Conservation (phyloP, 2,113 vertebrate species). For the Aegithalos caudatus region DNA sequence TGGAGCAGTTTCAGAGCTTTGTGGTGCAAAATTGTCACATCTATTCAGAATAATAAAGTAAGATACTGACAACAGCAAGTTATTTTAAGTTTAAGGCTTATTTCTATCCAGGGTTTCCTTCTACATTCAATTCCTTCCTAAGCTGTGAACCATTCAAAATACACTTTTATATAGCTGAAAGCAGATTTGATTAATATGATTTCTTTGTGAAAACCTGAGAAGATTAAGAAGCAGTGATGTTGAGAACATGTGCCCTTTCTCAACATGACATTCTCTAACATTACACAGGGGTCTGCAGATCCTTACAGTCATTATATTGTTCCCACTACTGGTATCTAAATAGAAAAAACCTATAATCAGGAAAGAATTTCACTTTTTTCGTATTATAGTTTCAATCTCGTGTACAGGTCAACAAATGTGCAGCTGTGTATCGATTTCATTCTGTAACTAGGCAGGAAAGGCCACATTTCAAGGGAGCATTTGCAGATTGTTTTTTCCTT, state of each 20-base stretch:
- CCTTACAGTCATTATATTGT: constrained; percentile 64
- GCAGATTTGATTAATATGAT: constrained; percentile 80
- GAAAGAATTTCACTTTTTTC: constrained; percentile 52
- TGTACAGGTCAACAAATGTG: constrained; percentile 70
- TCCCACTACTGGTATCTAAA: constrained; percentile 57
- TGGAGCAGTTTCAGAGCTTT: constrained; percentile 36
- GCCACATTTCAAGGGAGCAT: constrained; percentile 65
- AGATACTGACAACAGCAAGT: constrained; percentile 57
- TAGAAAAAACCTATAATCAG: constrained; percentile 51
- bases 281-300: constrained; percentile 39
- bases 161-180: constrained; percentile 73
- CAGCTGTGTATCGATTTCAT: constrained; percentile 66
- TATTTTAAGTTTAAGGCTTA: constrained; percentile 71
- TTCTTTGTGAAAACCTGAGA: constrained; percentile 78
- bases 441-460: constrained; percentile 63
- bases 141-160: constrained; percentile 71
- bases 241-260: constrained; percentile 67
- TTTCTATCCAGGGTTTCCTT: constrained; percentile 73
- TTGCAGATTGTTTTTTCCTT: constrained; percentile 67
- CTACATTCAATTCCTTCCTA: constrained; percentile 73
- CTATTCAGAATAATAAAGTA: constrained; percentile 41
- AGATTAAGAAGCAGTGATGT: constrained; percentile 75
- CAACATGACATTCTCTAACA: constrained; percentile 63
- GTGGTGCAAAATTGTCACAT: constrained; percentile 25
- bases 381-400: constrained; percentile 59